Percentiles rank a stretch among this genome's conserved stretches.
Evolutionary conservation across 2,113 vertebrate genomes (phyloP).

Genomic region (Apaloderma vittatum): DNA sequence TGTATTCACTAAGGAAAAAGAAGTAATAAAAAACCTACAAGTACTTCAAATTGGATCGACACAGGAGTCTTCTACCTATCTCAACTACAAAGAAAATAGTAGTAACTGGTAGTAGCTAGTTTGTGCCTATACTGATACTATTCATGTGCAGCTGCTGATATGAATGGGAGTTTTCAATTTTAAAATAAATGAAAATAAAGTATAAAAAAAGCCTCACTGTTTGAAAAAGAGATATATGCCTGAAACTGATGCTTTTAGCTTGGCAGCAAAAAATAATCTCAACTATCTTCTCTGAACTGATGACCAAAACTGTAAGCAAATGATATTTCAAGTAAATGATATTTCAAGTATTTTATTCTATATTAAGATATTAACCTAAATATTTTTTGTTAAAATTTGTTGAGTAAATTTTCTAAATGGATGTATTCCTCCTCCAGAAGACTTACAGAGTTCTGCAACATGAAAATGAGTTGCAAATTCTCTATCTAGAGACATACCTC

Average conservation of each 20-base stretch:
- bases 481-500: neutral
- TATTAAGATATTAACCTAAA: neutral
- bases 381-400: neutral
- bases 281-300: neutral
- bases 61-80: neutral
- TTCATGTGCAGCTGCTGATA: neutral
- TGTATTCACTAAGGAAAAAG: neutral
- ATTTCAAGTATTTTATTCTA: neutral
- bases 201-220: neutral
- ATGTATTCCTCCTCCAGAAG: neutral
- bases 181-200: neutral
- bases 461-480: neutral
- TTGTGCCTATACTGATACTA: neutral
- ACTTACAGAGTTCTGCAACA: neutral
- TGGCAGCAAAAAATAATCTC: neutral
- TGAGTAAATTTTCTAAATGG: neutral
- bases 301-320: neutral
- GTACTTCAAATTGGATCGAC: neutral
- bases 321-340: accelerated
- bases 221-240: neutral
- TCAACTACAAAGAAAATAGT: neutral
- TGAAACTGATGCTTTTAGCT: neutral
- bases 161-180: neutral
- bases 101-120: neutral
- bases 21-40: neutral